Base-by-base conservation (phyloP, 2,888 invertebrate genomes). In the Gymnoscelis rufifasciata region DNA sequence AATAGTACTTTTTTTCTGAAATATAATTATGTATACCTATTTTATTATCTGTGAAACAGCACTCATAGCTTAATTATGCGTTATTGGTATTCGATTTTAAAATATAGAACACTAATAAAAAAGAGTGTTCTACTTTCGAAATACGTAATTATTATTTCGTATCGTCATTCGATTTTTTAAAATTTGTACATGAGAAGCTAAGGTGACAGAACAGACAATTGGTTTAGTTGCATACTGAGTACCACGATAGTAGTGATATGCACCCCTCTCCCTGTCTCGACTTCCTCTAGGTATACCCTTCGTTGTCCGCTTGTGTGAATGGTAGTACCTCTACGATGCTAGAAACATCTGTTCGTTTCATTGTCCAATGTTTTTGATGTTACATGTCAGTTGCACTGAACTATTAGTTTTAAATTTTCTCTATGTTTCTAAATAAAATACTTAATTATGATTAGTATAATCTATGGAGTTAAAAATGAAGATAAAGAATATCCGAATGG, bases 201-300 rank as follows among this genome's bases (percentile, higher is more conserved):
- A 74, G 74, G 72, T 71, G 62, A 60, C 62, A 60, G 59, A 62
- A 72, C 74, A 74, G 74, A 69, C 54, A 58, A 66, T 72, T 73
- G 71, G 57, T 74, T 72, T 73, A 78, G 78, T 78, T 78, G 76
- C 72, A 59, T 54, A 48, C 72, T 75, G 71, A 75, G 69, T 78
- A 74, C 68, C 62, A 71, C 63, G 60, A 41, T 48, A 50, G 54
- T 60, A 64, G 71, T 79, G 71, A 72, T 62, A 57, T 71, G 74
- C 77, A 77, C 74, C 67, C 64, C 62, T 52, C 52, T 56, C 61
- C 60, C 33, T 33, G 15, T 33, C 33, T 63, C 51, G 60, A 47
- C 59, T 37, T 60, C 59, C 59, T 54, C 52, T 60, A 57, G 59
- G 62, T 55, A 44, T 38, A 47, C 35, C 24, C 39, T 36, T 47